These are phyloP conservation scores for Stenolophus ochropezus DNA, from an alignment of 2,888 invertebrate species.

Conservation along the genomic window DNA sequence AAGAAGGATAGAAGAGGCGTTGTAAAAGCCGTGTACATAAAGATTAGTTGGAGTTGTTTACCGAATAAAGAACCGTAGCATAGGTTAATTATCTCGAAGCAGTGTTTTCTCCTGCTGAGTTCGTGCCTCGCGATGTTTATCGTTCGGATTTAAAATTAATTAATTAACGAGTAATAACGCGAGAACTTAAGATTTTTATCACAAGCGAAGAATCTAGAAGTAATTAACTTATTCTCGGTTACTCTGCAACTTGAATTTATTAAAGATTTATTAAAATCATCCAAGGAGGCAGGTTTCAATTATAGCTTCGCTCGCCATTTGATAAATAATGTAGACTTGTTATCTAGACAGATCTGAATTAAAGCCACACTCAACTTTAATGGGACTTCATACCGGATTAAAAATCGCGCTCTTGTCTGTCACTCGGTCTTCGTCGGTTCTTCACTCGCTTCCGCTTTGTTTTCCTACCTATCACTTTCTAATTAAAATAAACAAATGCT, in stretches of 20 bases:
- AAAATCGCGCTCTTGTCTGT: conserved; percentile 62
- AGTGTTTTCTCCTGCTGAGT: conserved; percentile 40
- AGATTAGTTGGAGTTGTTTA: conserved; percentile 58
- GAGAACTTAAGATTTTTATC: conserved; percentile 60
- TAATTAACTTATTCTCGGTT: conserved; percentile 59
- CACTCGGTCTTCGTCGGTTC: conserved; percentile 37
- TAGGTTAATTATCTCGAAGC: conserved; percentile 57
- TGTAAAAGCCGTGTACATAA: conserved; percentile 59
- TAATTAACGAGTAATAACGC: conserved; percentile 60
- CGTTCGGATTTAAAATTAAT: conserved; percentile 60
- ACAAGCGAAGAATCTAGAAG: conserved; percentile 59
- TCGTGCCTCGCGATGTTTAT: conserved; percentile 51
- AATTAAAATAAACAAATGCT: neutral
- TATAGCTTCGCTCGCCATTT: conserved; percentile 64
- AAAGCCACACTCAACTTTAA: conserved; percentile 60
- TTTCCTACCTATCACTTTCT: neutral
- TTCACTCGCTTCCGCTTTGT: neutral
- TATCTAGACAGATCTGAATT: conserved; percentile 64
- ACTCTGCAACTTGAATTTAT: conserved; percentile 65
- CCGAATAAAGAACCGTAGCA: conserved; percentile 59
- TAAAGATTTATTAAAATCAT: conserved; percentile 66
- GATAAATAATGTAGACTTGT: conserved; percentile 66
- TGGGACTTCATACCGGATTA: conserved; percentile 64
- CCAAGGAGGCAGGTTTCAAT: conserved; percentile 66
- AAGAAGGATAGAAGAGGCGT: neutral